Evolutionary conservation across 2,797 vertebrate genomes (phyloP).

Genomic region (Typhlichthys subterraneus): DNA sequence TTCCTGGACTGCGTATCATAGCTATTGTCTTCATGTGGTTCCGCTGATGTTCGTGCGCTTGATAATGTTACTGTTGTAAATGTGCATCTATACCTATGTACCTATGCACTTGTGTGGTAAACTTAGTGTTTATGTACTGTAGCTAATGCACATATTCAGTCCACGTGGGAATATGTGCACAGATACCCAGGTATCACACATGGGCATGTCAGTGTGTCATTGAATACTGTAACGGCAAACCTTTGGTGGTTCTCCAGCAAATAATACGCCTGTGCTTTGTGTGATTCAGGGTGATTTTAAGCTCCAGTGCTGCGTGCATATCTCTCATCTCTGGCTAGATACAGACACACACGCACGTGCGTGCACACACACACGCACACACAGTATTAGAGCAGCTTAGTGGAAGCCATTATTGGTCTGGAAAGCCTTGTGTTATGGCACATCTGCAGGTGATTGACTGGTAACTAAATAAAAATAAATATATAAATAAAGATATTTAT

Average conservation of each 20-base stretch:
- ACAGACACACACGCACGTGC: background rate
- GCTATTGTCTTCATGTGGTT: slow-evolving; percentile 39
- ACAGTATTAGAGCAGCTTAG: background rate
- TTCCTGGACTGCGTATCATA: slow-evolving; percentile 49
- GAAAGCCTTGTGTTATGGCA: slow-evolving; percentile 28
- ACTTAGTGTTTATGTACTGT: background rate
- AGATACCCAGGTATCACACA: background rate
- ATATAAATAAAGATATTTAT: too few species aligned
- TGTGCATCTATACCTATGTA: background rate
- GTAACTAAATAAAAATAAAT: slow-evolving; percentile 55
- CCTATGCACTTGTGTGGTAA: background rate
- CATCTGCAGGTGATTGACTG: slow-evolving; percentile 61
- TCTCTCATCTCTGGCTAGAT: slow-evolving; percentile 17
- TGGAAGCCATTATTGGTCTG: slow-evolving; percentile 27
- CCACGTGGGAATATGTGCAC: background rate
- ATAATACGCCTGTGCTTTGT: background rate
- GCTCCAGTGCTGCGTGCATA: background rate
- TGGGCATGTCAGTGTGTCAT: slow-evolving; percentile 15
- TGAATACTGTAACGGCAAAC: slow-evolving; percentile 11
- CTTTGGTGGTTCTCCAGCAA: slow-evolving; percentile 12
- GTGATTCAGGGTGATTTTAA: slow-evolving; percentile 7
- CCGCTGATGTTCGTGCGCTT: slow-evolving; percentile 1
- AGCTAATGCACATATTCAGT: background rate
- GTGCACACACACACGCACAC: background rate
- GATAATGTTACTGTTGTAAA: slow-evolving; percentile 1